Evolutionary conservation across 2,113 vertebrate genomes (phyloP).

Genomic region (Puma concolor): DNA sequence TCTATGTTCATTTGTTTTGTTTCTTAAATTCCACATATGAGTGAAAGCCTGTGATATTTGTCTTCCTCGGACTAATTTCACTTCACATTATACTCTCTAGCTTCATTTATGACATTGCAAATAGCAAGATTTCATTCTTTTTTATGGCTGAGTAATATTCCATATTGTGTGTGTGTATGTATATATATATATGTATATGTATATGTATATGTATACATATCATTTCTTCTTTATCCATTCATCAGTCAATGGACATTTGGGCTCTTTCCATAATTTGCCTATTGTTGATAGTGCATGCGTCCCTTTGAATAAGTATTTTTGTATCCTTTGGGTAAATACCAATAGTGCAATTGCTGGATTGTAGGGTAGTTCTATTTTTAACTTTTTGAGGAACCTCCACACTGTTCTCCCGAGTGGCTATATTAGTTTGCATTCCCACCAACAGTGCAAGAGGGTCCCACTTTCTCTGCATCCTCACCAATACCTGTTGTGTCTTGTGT

Average conservation of each 20-base stretch:
- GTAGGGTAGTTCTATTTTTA: neutral
- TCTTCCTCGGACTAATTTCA: neutral
- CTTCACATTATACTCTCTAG: neutral
- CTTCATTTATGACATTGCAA: neutral
- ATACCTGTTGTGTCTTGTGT: neutral
- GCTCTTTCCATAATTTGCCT: neutral
- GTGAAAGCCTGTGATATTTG: neutral
- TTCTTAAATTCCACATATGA: neutral
- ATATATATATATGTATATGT: too few relatives aligned
- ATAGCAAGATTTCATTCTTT: neutral
- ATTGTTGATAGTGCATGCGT: neutral
- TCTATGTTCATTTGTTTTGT: neutral
- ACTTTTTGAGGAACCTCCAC: neutral
- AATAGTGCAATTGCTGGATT: neutral
- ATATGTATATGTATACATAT: too few relatives aligned
- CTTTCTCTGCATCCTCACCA: neutral
- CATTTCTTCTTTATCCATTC: neutral
- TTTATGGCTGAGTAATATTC: neutral
- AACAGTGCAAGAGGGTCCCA: neutral
- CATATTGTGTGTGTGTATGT: too few relatives aligned
- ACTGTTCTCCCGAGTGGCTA: neutral
- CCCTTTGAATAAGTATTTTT: neutral
- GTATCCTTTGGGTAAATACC: neutral
- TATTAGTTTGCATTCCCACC: neutral
- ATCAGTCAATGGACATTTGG: neutral